These are phyloP conservation scores for Halictus quadricinctus DNA, from an alignment of 2,888 invertebrate species.

Conservation along the genomic window DNA sequence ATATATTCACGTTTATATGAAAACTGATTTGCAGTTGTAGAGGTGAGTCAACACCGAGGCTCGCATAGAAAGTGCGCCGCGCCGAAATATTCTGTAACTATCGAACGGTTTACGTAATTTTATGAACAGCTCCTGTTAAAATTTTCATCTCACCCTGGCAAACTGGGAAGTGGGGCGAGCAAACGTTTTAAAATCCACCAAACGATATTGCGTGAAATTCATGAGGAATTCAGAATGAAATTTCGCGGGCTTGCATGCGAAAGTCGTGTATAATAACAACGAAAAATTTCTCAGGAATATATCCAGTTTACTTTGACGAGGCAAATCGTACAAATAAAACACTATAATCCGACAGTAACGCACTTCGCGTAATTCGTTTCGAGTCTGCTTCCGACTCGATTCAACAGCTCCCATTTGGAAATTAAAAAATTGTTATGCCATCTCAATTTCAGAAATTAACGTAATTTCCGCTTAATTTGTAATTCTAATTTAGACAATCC, in stretches of 20 bases:
- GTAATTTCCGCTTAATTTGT: too few species aligned
- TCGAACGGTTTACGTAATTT: constrained; percentile 50
- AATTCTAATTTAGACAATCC: too few species aligned
- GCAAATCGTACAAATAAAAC: not conserved
- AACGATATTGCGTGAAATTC: constrained; percentile 31
- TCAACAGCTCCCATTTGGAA: not conserved
- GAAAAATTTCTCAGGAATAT: not conserved
- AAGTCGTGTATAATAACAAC: not conserved
- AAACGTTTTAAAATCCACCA: constrained; percentile 27
- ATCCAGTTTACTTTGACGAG: constrained; percentile 13
- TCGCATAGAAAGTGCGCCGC: not conserved
- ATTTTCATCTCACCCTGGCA: constrained; percentile 30
- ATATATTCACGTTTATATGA: constrained; percentile 45
- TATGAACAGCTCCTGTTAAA: constrained; percentile 26
- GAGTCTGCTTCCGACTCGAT: not conserved
- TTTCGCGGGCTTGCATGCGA: not conserved
- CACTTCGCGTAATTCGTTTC: not conserved
- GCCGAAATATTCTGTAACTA: constrained; percentile 43
- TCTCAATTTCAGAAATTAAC: too few species aligned
- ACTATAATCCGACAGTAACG: not conserved
- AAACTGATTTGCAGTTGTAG: constrained; percentile 23
- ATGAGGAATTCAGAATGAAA: constrained; percentile 26
- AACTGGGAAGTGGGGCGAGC: not conserved
- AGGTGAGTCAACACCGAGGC: constrained; percentile 25
- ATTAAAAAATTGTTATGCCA: not conserved